Evolutionary conservation across 2,888 invertebrate species (phyloP).

Genomic region (Cyclophora punctaria): DNA sequence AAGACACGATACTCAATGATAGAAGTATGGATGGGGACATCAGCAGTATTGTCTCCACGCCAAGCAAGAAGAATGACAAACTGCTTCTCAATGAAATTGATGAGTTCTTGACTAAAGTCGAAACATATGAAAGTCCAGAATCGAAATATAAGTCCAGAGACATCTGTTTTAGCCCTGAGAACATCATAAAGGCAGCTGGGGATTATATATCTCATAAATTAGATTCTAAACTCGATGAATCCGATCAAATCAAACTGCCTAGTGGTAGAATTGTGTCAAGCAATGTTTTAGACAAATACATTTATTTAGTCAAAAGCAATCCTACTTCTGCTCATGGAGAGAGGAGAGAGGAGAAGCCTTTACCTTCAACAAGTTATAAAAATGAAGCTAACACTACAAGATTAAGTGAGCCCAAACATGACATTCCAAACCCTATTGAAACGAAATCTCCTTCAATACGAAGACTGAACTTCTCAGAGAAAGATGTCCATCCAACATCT

Average conservation of each 20-base stretch:
- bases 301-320: slow-evolving; percentile 59
- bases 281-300: slow-evolving; percentile 59
- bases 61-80: slow-evolving; percentile 63
- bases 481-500: slow-evolving; percentile 61
- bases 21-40: slow-evolving; percentile 66
- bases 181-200: slow-evolving; percentile 60
- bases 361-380: slow-evolving; percentile 20
- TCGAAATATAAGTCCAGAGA: slow-evolving; percentile 37
- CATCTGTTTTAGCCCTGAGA: slow-evolving; percentile 35
- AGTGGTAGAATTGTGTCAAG: slow-evolving; percentile 51
- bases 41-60: slow-evolving; percentile 63
- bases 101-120: slow-evolving; percentile 63
- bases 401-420: slow-evolving; percentile 21
- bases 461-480: slow-evolving; percentile 54
- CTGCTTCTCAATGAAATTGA: slow-evolving; percentile 66
- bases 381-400: slow-evolving; percentile 18
- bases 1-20: slow-evolving; percentile 9
- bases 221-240: slow-evolving; percentile 33
- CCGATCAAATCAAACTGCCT: slow-evolving; percentile 43
- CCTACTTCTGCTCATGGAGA: slow-evolving; percentile 28
- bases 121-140: slow-evolving; percentile 59
- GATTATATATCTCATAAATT: slow-evolving; percentile 56
- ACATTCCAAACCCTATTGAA: slow-evolving; percentile 17
- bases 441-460: slow-evolving; percentile 47
- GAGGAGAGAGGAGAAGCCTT: slow-evolving; percentile 8